Base-by-base conservation (phyloP, 2,113 vertebrate species). In the Saguinus imperator region DNA sequence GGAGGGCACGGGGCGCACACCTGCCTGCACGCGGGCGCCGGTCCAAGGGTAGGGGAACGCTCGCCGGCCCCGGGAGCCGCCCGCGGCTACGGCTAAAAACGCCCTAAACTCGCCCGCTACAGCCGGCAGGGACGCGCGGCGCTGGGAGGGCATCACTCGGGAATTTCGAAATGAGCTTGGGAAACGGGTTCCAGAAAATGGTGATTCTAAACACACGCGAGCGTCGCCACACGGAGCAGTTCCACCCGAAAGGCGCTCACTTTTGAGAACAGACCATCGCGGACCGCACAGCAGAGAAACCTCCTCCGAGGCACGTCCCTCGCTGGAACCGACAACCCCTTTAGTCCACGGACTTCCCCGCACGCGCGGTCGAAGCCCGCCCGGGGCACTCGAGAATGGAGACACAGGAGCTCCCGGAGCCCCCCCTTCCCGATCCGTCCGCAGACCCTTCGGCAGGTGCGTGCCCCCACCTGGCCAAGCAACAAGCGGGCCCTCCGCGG, bases 401-500 rank as follows among this genome's bases (percentile, higher is more conserved):
- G 55, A 40, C 91, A 88, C 0, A 6, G 48, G 86, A 3, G 76
- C 43, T 52, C 18, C 82, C 1, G 57, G 55, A 37, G 77, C 61
- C 89, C 52, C 2, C 13, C 16, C 52, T 52, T 17, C 52, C 52
- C 52, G 52, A 16, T 6, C 35, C 0, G 14, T 8, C 21, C 1
- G 64, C 73, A 32, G 76, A 40, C 35, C 11, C 55, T 23, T 32
- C 13, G 1, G 83, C 93, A 89, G 77, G 76, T 68, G 80, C 81
- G 61, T 40, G 52, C 7, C 92, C 82, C 93, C 32, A 2, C 35
- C 76, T 11, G 23, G 76, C 80, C 50, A 68, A 82, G 90, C 92
- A 96, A 96, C 93, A 92, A 94, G 96, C 85, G 50, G 25, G 76
- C 84, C 32, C 89, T 58, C 70, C 16, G 80, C 87, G 3, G 81